Evolutionary conservation across 2,113 vertebrate species (phyloP).

Genomic region (Platycercus adscitus): DNA sequence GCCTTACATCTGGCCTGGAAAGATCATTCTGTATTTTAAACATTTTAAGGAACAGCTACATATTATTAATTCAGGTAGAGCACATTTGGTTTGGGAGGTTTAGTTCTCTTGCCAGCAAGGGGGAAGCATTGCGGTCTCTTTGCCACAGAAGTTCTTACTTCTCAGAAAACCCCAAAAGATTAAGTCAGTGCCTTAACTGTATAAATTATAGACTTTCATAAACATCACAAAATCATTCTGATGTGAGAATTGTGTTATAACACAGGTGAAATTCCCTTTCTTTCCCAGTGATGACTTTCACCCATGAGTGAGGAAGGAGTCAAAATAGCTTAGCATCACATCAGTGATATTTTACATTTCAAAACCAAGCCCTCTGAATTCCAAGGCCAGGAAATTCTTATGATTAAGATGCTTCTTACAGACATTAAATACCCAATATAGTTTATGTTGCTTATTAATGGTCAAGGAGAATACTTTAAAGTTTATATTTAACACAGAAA

Average conservation of each 20-base stretch:
- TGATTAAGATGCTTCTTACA: constrained; percentile 21
- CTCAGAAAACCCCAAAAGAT: background rate
- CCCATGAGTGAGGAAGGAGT: background rate
- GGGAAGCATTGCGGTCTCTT: constrained; percentile 5
- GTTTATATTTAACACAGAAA: constrained; percentile 31
- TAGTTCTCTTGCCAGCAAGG: background rate
- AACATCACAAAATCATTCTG: background rate
- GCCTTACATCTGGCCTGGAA: constrained; percentile 55
- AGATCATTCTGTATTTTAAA: constrained; percentile 19
- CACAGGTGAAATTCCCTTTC: background rate
- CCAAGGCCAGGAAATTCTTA: constrained; percentile 3
- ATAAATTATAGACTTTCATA: constrained; percentile 29
- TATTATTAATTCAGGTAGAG: constrained; percentile 44
- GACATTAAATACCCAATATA: background rate
- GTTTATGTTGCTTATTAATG: constrained; percentile 19
- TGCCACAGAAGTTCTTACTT: background rate
- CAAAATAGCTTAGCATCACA: background rate
- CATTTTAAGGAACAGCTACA: background rate
- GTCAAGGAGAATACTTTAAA: constrained; percentile 30
- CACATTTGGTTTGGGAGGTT: background rate
- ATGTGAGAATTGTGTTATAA: constrained; percentile 5
- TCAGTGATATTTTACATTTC: background rate
- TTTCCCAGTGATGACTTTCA: background rate
- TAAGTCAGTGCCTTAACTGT: background rate
- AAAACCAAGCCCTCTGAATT: background rate